Evolutionary conservation across 1,140 invertebrate species (phyloP).

Genomic region (Dendroctonus ponderosae): DNA sequence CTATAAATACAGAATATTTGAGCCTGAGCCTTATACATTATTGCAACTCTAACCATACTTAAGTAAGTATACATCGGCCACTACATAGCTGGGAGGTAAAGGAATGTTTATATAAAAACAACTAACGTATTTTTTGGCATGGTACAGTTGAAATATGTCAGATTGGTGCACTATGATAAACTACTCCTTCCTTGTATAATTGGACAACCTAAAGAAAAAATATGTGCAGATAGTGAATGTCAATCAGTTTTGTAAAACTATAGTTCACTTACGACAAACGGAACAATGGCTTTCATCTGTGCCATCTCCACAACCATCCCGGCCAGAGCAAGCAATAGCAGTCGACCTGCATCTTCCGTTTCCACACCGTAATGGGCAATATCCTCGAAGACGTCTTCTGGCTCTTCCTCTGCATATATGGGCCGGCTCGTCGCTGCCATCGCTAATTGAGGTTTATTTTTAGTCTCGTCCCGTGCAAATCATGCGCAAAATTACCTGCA

Average conservation of each 20-base stretch:
- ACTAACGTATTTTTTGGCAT: constrained; percentile 48
- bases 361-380: constrained; percentile 76
- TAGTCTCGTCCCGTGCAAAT: neutral
- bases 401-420: constrained; percentile 61
- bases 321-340: constrained; percentile 81
- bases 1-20: constrained; percentile 30
- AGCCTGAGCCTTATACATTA: neutral
- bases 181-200: constrained; percentile 43
- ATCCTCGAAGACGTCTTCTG: constrained; percentile 45
- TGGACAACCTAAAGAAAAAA: constrained; percentile 59
- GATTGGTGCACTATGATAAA: constrained; percentile 37
- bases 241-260: neutral
- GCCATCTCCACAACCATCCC: constrained; percentile 86
- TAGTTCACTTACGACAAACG: constrained; percentile 76
- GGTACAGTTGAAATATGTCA: constrained; percentile 32
- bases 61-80: neutral
- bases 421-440: constrained; percentile 80
- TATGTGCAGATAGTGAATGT: constrained; percentile 10
- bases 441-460: constrained; percentile 54
- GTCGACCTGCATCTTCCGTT: constrained; percentile 85
- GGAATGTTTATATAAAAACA: constrained; percentile 4
- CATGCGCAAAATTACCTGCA: constrained; percentile 18
- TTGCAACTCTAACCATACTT: constrained; percentile 8
- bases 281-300: constrained; percentile 80
- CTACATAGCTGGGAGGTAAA: constrained; percentile 11